These are phyloP conservation scores for Ageneiosus marmoratus DNA, from an alignment of 2,113 vertebrate species.

Conservation along the genomic window DNA sequence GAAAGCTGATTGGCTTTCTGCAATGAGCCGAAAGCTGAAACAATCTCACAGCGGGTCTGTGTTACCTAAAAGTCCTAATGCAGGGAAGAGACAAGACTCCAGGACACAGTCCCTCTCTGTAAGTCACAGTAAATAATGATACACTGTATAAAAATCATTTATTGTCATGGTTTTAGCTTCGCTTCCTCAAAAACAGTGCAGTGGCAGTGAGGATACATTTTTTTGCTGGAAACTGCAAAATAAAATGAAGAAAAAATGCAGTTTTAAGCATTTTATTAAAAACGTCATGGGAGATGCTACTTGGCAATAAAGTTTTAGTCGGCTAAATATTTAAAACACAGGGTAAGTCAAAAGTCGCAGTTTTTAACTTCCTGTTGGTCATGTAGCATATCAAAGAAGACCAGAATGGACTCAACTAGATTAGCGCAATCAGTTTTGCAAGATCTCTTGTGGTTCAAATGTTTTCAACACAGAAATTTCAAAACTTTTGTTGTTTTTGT, in stretches of 20 bases:
- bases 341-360: too few species aligned
- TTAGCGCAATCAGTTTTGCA: too few species aligned
- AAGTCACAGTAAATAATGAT: conserved; percentile 42
- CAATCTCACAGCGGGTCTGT: conserved; percentile 56
- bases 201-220: too few species aligned
- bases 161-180: background rate
- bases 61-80: conserved; percentile 62
- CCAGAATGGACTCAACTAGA: too few species aligned
- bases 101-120: conserved; percentile 68
- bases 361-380: too few species aligned
- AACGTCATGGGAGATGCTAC: background rate
- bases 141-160: background rate
- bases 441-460: too few species aligned
- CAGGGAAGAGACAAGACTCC: conserved; percentile 71
- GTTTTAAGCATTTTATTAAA: background rate
- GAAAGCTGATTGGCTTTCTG: conserved; percentile 84
- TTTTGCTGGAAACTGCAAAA: too few species aligned
- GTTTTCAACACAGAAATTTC: too few species aligned
- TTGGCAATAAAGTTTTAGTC: background rate
- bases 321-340: background rate
- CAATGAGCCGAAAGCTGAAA: conserved; percentile 80
- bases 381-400: too few species aligned
- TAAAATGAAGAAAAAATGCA: too few species aligned
- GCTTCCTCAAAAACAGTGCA: background rate
- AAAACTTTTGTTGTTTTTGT: too few species aligned